phyloP scores from a whole-genome alignment of 2,888 invertebrate species.

The Empis livida region DNA sequence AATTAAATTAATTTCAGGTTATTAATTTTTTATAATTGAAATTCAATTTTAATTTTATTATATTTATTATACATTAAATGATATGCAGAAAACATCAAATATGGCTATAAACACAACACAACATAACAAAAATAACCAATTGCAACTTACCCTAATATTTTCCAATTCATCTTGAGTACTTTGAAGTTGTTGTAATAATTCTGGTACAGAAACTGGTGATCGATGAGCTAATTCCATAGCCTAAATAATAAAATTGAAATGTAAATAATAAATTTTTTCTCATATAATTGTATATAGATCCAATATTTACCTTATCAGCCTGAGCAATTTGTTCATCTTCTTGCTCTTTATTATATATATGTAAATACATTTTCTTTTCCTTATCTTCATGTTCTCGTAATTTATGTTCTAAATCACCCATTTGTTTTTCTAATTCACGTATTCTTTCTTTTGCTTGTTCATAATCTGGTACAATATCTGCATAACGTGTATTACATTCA shows the following conservation, averaged over 20 bases:
- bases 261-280: too few species aligned
- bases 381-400: slow-evolving; percentile 57
- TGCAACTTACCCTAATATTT: slow-evolving; percentile 64
- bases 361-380: slow-evolving; percentile 63
- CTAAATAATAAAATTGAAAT: slow-evolving; percentile 16
- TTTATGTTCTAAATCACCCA: slow-evolving; percentile 56
- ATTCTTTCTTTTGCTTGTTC: slow-evolving; percentile 61
- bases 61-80: too few species aligned
- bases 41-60: too few species aligned
- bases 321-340: slow-evolving; percentile 62
- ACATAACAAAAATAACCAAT: slow-evolving; percentile 30
- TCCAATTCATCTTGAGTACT: slow-evolving; percentile 77
- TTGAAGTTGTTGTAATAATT: slow-evolving; percentile 69
- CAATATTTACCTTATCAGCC: slow-evolving; percentile 59
- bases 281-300: too few species aligned
- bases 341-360: slow-evolving; percentile 72
- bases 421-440: slow-evolving; percentile 54
- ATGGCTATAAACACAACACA: slow-evolving; percentile 21
- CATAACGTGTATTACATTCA: slow-evolving; percentile 64
- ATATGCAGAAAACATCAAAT: not conserved
- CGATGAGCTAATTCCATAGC: slow-evolving; percentile 42
- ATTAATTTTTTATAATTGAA: too few species aligned
- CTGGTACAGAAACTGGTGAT: slow-evolving; percentile 62
- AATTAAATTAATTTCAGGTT: too few species aligned
- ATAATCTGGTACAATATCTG: slow-evolving; percentile 60